These are phyloP conservation scores for Colius striatus DNA, from an alignment of 2,113 vertebrate species.

Conservation along the genomic window DNA sequence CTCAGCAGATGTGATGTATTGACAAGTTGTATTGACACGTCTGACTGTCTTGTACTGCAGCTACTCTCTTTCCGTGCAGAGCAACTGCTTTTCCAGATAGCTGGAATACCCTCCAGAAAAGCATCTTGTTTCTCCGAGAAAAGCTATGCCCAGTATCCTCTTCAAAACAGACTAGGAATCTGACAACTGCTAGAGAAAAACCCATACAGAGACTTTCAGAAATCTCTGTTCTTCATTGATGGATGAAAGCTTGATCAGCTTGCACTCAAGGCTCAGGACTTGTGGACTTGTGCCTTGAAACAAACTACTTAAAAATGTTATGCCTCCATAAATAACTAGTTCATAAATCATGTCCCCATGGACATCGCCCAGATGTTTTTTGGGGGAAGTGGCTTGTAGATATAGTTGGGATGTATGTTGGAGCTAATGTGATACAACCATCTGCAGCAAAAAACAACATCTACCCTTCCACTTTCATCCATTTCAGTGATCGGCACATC, in stretches of 20 bases:
- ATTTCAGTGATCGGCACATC: background rate
- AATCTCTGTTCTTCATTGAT: background rate
- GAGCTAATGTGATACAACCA: background rate
- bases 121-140: background rate
- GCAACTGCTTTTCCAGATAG: background rate
- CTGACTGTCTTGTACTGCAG: background rate
- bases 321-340: background rate
- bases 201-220: background rate
- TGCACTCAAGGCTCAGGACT: background rate
- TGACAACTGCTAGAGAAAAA: background rate
- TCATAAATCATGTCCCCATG: background rate
- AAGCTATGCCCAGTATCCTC: background rate
- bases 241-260: background rate
- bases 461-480: background rate
- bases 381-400: background rate
- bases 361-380: background rate
- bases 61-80: background rate
- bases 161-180: background rate
- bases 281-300: background rate
- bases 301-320: background rate
- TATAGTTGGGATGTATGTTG: background rate
- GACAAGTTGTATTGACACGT: background rate
- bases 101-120: background rate
- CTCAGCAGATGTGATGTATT: rapidly evolving
- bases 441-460: background rate